Percentiles rank a stretch among this genome's conserved stretches.
These are phyloP conservation scores for Phoxinus dragarum DNA, from an alignment of 2,797 vertebrate species.

Conservation along the genomic window DNA sequence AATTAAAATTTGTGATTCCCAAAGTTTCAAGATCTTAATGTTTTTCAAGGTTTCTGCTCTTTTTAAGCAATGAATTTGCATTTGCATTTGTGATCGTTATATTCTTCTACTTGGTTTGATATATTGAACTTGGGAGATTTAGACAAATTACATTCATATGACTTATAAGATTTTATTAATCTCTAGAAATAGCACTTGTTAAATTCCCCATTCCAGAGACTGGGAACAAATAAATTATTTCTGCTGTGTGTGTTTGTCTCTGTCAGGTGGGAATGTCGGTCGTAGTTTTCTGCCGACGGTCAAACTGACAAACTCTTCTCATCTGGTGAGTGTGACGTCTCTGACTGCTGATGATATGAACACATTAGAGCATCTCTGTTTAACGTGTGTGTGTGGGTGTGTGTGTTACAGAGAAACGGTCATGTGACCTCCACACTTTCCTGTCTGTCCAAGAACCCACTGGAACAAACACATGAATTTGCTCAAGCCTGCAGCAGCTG, in stretches of 20 bases:
- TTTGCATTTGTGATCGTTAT: not conserved
- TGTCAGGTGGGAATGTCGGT: conserved; percentile 62
- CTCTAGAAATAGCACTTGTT: too few species aligned
- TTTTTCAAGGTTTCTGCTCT: not conserved
- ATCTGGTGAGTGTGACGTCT: conserved; percentile 64
- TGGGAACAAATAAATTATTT: too few species aligned
- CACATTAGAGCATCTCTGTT: not conserved
- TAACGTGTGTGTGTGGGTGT: not conserved
- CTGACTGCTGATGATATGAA: not conserved
- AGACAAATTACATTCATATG: too few species aligned
- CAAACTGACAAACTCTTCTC: conserved; percentile 45
- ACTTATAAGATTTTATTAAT: too few species aligned
- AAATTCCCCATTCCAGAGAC: not conserved
- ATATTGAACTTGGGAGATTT: not conserved
- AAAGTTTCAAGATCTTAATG: not conserved
- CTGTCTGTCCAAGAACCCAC: conserved; percentile 82
- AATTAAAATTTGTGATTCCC: not conserved
- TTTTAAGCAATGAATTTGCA: too few species aligned
- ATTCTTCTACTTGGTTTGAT: too few species aligned
- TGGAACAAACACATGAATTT: conserved; percentile 89
- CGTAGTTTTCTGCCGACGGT: conserved; percentile 46
- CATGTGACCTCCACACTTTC: conserved; percentile 64
- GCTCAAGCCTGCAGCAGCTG: conserved; percentile 90
- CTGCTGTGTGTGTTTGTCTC: not conserved
- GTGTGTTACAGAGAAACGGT: conserved; percentile 57